Percentiles rank a stretch among this genome's conserved stretches.
Conservation (phyloP, 2,797 vertebrate species). For the Selene dorsalis region DNA sequence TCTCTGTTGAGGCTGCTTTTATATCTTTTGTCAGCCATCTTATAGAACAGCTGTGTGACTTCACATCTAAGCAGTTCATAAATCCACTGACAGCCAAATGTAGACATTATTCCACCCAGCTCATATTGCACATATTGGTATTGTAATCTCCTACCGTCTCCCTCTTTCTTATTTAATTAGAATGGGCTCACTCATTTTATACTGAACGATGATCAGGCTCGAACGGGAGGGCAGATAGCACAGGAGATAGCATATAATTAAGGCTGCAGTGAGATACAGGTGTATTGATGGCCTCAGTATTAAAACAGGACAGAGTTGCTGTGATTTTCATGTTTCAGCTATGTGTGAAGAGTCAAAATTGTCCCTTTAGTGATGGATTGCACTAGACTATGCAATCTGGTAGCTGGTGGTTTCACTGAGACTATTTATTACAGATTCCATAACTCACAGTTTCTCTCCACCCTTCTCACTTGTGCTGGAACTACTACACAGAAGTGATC, state of each 20-base stretch:
- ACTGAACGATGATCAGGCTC: slow-evolving; percentile 59
- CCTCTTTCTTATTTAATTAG: slow-evolving; percentile 72
- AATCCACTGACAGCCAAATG: slow-evolving; percentile 48
- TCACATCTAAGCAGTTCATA: slow-evolving; percentile 55
- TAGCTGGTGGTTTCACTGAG: slow-evolving; percentile 70
- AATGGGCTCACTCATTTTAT: slow-evolving; percentile 64
- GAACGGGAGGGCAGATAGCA: slow-evolving; percentile 65
- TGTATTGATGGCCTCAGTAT: slow-evolving; percentile 66
- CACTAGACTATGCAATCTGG: slow-evolving; percentile 64
- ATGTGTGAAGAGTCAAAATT: slow-evolving; percentile 44
- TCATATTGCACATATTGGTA: slow-evolving; percentile 46
- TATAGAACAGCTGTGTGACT: slow-evolving; percentile 35
- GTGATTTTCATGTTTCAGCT: slow-evolving; percentile 69
- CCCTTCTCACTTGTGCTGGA: slow-evolving; percentile 19
- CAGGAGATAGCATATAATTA: slow-evolving; percentile 75
- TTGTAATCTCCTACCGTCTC: slow-evolving; percentile 50
- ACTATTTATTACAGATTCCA: slow-evolving; percentile 70
- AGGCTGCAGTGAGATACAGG: slow-evolving; percentile 50
- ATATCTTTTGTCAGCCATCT: slow-evolving; percentile 34
- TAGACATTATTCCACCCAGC: slow-evolving; percentile 57
- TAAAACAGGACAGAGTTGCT: slow-evolving; percentile 57
- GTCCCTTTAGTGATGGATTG: slow-evolving; percentile 71
- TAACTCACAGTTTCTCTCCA: slow-evolving; percentile 60
- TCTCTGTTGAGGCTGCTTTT: slow-evolving; percentile 30
- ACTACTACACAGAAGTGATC: slow-evolving; percentile 22